A percentile compares a stretch with the other conserved stretches of the same genome.
Evolutionary conservation across 2,113 vertebrate genomes (phyloP).

Genomic region (Agapornis roseicollis): DNA sequence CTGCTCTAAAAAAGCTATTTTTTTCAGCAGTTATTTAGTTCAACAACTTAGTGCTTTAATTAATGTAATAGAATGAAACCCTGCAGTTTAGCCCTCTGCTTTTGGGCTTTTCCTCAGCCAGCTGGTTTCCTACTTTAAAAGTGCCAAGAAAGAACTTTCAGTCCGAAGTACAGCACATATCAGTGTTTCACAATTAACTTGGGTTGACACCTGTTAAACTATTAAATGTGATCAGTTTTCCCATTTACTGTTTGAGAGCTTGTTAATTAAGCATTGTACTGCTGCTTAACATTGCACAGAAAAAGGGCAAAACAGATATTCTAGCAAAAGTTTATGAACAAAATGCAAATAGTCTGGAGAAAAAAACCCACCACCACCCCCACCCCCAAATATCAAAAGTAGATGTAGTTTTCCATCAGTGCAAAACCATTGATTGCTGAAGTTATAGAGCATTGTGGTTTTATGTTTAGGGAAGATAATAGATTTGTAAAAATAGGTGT

Average conservation of each 20-base stretch:
- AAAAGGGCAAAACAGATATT: background rate
- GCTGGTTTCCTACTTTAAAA: background rate
- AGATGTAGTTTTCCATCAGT: background rate
- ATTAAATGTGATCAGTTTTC: background rate
- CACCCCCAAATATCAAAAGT: accelerated
- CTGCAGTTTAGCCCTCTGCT: background rate
- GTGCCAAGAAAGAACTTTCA: background rate
- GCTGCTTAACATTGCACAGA: background rate
- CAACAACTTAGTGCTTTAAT: background rate
- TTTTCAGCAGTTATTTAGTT: background rate
- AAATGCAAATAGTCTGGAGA: background rate
- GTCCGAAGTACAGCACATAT: background rate
- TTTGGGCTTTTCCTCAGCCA: background rate
- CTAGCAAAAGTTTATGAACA: background rate
- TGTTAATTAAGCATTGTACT: background rate
- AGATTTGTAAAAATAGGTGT: background rate
- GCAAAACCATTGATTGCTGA: background rate
- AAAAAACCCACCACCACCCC: background rate
- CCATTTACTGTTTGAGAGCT: background rate
- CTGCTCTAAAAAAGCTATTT: background rate
- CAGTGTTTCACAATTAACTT: background rate
- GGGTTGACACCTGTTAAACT: background rate
- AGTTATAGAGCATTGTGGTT: background rate
- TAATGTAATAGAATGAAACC: background rate
- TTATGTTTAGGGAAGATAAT: background rate